Evolutionary conservation across 2,797 vertebrate species (phyloP).

Genomic region (Rhincodon typus): DNA sequence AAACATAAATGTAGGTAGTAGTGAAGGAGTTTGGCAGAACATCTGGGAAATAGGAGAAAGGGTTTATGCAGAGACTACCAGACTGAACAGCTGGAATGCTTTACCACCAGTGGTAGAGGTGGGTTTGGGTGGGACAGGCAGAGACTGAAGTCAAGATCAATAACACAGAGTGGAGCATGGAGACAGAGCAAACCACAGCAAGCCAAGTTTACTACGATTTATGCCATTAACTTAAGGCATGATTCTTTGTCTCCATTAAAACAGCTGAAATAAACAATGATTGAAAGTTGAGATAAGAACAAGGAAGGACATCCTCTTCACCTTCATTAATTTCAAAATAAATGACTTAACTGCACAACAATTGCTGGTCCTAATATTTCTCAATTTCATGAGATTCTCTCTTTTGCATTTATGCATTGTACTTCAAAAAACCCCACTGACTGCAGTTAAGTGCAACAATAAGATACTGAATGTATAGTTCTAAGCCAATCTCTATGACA

Average conservation of each 20-base stretch:
- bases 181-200: neutral
- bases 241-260: neutral
- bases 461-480: neutral
- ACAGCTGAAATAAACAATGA: neutral
- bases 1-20: neutral
- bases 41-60: neutral
- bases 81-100: neutral
- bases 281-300: neutral
- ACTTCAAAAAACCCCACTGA: neutral
- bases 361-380: neutral
- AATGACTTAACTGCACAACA: neutral
- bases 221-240: neutral
- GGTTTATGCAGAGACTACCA: neutral
- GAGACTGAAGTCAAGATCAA: neutral
- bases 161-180: neutral
- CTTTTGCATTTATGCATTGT: neutral
- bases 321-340: neutral
- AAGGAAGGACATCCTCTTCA: neutral
- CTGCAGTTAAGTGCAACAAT: neutral
- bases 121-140: neutral
- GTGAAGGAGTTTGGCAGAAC: neutral
- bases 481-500: neutral
- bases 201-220: neutral
- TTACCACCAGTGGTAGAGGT: neutral
- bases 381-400: neutral